Conservation (phyloP, 2,888 invertebrate species). For the Saturnia japonica region DNA sequence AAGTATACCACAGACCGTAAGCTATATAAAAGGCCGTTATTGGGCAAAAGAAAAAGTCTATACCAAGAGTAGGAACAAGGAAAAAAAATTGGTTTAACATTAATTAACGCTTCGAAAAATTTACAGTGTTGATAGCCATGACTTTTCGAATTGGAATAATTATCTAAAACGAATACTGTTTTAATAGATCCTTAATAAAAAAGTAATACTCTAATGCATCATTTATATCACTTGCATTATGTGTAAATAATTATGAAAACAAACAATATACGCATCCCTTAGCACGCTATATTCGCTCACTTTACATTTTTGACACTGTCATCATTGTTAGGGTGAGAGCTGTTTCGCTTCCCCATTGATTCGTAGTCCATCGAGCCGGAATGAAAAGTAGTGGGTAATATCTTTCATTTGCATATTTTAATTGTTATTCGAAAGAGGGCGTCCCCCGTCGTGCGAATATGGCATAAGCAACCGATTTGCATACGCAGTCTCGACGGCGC, state of each 20-base stretch:
- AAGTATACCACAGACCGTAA: no score
- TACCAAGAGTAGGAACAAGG: no score
- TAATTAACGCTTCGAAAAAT: background rate
- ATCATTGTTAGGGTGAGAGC: constrained; percentile 43
- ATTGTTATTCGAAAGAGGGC: constrained; percentile 65
- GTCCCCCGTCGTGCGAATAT: constrained; percentile 63
- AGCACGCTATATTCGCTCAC: constrained; percentile 29
- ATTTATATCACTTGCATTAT: background rate
- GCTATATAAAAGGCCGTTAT: no score
- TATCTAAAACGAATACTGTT: background rate
- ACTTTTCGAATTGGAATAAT: background rate
- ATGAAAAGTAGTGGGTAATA: constrained; percentile 79
- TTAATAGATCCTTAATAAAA: background rate
- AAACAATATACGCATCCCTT: constrained; percentile 21
- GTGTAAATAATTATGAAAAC: constrained; percentile 13
- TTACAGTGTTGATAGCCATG: background rate
- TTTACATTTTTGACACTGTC: constrained; percentile 56
- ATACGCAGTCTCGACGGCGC: constrained; percentile 57
- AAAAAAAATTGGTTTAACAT: background rate
- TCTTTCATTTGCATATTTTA: constrained; percentile 80
- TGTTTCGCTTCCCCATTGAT: constrained; percentile 55
- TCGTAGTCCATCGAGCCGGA: constrained; percentile 62
- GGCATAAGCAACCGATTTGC: constrained; percentile 70
- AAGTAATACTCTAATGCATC: background rate
- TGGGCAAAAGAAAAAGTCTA: no score